These are phyloP conservation scores for Crocallis elinguaria DNA, from an alignment of 2,888 invertebrate species.

Conservation along the genomic window DNA sequence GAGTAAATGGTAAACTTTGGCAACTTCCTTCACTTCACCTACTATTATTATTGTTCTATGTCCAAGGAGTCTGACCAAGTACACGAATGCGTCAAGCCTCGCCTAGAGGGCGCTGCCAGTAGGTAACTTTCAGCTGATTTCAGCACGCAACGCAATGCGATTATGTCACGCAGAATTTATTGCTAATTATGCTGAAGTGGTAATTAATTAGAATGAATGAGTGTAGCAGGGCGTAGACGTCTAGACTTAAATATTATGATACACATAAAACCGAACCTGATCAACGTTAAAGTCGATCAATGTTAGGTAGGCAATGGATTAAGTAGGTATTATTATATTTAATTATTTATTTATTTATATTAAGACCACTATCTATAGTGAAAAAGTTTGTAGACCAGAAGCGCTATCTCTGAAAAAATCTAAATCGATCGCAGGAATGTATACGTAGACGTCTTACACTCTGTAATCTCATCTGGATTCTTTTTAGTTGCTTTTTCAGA, in stretches of 20 bases:
- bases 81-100: constrained; percentile 11
- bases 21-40: neutral
- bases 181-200: constrained; percentile 14
- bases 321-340: no score
- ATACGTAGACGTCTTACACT: no score
- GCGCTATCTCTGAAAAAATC: no score
- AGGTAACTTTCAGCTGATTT: constrained; percentile 1
- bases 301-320: neutral
- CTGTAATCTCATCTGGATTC: no score
- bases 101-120: constrained; percentile 10
- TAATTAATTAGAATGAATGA: constrained; percentile 11
- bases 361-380: no score
- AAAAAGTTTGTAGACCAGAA: no score
- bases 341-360: no score
- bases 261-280: neutral
- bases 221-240: neutral
- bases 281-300: neutral
- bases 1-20: no score
- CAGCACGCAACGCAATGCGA: constrained; percentile 5
- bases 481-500: no score
- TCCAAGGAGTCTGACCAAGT: constrained; percentile 1
- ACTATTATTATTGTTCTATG: neutral
- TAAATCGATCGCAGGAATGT: no score
- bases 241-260: constrained; percentile 4
- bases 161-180: constrained; percentile 17